Evolutionary conservation across 2,888 invertebrate genomes (phyloP), one percentile per base, ranked within the genome.

Genomic region (Actias luna): DNA sequence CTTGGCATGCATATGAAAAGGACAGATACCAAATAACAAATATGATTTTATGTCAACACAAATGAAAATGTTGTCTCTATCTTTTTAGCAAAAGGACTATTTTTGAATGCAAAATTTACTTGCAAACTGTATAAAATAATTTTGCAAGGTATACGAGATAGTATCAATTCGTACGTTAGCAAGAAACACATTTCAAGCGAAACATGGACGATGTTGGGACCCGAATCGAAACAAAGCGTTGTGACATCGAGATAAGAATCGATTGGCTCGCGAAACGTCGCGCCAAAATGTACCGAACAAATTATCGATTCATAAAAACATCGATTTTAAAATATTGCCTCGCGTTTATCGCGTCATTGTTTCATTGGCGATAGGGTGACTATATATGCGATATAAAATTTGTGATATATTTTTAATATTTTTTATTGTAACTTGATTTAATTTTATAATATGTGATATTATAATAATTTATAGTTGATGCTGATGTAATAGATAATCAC

Each of bases 241-340:
- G 90, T 89, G 90, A 90, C 91, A 90, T 79, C 85, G 79, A 77
- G 90, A 90, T 90, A 89, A 86, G 74, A 73, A 91, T 91, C 91
- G 84, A 87, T 88, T 83, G 88, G 84, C 83, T 87, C 87, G 89
- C 86, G 86, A 88, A 87, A 88, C 87, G 89, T 86, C 89, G 89
- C 90, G 84, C 90, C 89, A 82, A 89, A 91, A 88, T 88, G 85
- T 82, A 81, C 84, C 85, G 87, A 89, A 87, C 92, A 92, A 92
- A 92, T 92, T 91, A 92, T 92, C 90, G 90, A 92, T 92, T 92
- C 90, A 91, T 91, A 91, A 92, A 91, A 92, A 92, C 90, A 92
- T 91, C 88, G 90, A 89, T 91, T 89, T 87, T 88, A 88, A 91
- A 89, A 88, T 90, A 90, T 89, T 85, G 84, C 85, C 76, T 83